Evolutionary conservation across 2,113 vertebrate species (phyloP).

Genomic region (Actenoides lindsayi): DNA sequence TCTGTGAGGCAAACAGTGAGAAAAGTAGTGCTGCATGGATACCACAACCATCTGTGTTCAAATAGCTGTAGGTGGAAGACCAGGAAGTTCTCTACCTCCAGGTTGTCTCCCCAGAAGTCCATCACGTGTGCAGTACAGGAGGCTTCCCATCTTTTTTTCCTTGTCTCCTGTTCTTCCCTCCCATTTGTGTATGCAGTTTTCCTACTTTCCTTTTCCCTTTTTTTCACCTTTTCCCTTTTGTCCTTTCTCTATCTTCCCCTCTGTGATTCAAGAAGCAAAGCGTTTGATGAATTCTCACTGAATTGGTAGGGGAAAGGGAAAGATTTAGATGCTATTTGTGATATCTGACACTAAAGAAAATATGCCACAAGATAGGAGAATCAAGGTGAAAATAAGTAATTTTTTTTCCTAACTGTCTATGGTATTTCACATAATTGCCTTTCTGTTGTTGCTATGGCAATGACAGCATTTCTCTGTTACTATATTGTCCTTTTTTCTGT

Average conservation of each 20-base stretch:
- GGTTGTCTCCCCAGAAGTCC: not conserved
- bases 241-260: not conserved
- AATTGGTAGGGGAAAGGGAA: not conserved
- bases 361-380: not conserved
- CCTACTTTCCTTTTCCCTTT: not conserved
- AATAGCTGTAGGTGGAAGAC: not conserved
- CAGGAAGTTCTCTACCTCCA: not conserved
- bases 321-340: not conserved
- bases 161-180: not conserved
- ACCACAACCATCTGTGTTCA: not conserved
- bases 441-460: slow-evolving; percentile 19
- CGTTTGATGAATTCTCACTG: not conserved
- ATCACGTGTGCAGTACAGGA: not conserved
- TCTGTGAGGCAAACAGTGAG: not conserved
- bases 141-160: not conserved
- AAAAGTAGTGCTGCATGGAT: not conserved
- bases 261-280: not conserved
- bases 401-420: not conserved
- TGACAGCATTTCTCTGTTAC: not conserved
- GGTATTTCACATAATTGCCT: not conserved
- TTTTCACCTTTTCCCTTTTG: not conserved
- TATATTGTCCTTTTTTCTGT: not conserved
- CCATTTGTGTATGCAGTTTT: not conserved
- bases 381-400: not conserved
- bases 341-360: not conserved